Evolutionary conservation across 2,797 vertebrate genomes (phyloP).

Genomic region (Cynopterus sphinx): DNA sequence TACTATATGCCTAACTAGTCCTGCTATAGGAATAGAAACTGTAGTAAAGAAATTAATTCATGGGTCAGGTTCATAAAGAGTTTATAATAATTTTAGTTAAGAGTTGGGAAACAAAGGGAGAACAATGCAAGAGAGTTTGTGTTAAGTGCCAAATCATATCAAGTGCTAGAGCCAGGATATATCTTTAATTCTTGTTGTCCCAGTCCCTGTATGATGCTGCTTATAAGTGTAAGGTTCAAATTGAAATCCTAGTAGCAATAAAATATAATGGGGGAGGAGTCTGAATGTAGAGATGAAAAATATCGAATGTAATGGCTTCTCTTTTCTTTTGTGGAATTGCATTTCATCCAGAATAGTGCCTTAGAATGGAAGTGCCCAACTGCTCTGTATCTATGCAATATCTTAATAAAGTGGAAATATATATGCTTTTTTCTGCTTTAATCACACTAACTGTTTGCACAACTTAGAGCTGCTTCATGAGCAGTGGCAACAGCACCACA

Average conservation of each 20-base stretch:
- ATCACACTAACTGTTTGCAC: constrained; percentile 44
- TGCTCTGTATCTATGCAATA: constrained; percentile 75
- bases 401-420: constrained; percentile 75
- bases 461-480: constrained; percentile 44
- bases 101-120: constrained; percentile 72
- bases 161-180: constrained; percentile 74
- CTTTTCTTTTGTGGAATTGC: constrained; percentile 77
- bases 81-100: constrained; percentile 69
- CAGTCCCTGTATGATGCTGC: constrained; percentile 75
- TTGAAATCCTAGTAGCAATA: constrained; percentile 72
- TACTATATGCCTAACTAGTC: constrained; percentile 63
- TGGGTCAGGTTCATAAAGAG: constrained; percentile 55
- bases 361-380: constrained; percentile 77
- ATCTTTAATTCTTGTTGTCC: constrained; percentile 72
- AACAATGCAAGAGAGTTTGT: constrained; percentile 73
- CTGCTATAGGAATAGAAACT: constrained; percentile 67
- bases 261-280: constrained; percentile 69
- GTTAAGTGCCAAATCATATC: constrained; percentile 75
- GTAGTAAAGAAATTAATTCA: constrained; percentile 51
- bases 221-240: constrained; percentile 67
- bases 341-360: constrained; percentile 78
- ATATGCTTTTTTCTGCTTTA: constrained; percentile 57
- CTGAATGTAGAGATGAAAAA: constrained; percentile 75
- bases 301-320: constrained; percentile 77
- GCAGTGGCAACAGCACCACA: not conserved